Evolutionary conservation across 2,888 invertebrate species (phyloP).

Genomic region (Plemyria rubiginata): DNA sequence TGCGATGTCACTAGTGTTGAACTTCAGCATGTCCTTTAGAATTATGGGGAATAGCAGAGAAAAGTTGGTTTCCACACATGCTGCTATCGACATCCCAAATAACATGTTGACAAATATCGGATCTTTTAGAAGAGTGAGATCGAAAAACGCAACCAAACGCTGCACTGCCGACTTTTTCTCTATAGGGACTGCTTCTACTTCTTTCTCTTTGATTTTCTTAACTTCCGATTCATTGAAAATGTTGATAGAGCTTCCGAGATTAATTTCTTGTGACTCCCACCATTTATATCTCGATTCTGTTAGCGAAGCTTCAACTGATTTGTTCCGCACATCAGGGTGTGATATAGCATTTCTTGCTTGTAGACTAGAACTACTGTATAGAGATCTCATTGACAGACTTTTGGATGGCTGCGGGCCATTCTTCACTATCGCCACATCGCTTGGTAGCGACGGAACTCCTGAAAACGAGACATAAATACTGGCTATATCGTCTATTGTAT

Average conservation of each 20-base stretch:
- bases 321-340: conserved; percentile 71
- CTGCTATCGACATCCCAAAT: conserved; percentile 87
- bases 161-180: conserved; percentile 51
- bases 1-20: conserved; percentile 85
- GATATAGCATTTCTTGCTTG: conserved; percentile 72
- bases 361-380: conserved; percentile 59
- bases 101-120: conserved; percentile 88
- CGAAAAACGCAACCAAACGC: conserved; percentile 84
- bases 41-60: conserved; percentile 88
- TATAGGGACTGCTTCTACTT: conserved; percentile 41
- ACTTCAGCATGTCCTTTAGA: conserved; percentile 85
- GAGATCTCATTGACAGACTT: conserved; percentile 72
- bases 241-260: conserved; percentile 86
- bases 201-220: conserved; percentile 50
- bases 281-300: conserved; percentile 74
- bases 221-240: conserved; percentile 77
- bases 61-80: conserved; percentile 89
- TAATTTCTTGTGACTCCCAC: conserved; percentile 85
- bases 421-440: conserved; percentile 48
- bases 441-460: conserved; percentile 54
- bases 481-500: conserved; percentile 6
- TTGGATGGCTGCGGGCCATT: conserved; percentile 59
- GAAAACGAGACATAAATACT: conserved; percentile 41
- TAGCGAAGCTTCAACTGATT: conserved; percentile 54
- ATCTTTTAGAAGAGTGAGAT: conserved; percentile 87